phyloP scores from a whole-genome alignment of 2,113 vertebrate species.

The Jaculus jaculus region DNA sequence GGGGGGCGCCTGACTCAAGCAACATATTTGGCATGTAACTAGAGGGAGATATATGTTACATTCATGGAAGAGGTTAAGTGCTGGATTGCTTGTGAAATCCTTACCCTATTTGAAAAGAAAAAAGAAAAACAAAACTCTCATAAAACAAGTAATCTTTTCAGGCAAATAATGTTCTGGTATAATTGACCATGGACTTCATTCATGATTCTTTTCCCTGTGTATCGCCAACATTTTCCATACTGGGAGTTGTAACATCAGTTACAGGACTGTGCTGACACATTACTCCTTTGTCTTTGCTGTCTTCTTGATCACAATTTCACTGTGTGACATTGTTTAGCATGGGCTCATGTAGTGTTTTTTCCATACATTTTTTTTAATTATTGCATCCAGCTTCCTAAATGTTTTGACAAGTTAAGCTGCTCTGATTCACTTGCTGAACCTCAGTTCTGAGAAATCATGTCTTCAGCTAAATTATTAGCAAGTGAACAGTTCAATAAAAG shows the following conservation, averaged over 20 bases:
- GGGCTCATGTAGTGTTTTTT: conserved; percentile 68
- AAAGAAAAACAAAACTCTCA: too few species aligned
- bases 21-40: not conserved
- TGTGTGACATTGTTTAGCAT: conserved; percentile 78
- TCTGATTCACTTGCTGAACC: conserved; percentile 64
- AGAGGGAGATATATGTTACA: not conserved
- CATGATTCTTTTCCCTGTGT: conserved; percentile 80
- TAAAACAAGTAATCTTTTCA: not conserved
- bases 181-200: conserved; percentile 77
- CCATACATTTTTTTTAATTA: conserved; percentile 73
- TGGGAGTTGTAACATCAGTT: conserved; percentile 78
- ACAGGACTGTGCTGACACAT: conserved; percentile 73
- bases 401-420: conserved; percentile 44
- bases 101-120: not conserved
- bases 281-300: conserved; percentile 66
- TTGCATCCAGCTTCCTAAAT: conserved; percentile 51
- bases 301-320: conserved; percentile 51
- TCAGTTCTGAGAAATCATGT: conserved; percentile 56
- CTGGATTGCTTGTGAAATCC: not conserved
- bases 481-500: conserved; percentile 62
- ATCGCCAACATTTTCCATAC: conserved; percentile 77
- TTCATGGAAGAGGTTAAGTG: not conserved
- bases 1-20: too few species aligned
- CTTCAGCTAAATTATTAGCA: conserved; percentile 73
- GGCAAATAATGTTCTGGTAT: conserved; percentile 69